phyloP scores from a whole-genome alignment of 2,797 vertebrate genomes.

The Lepilemur septentrionalis region DNA sequence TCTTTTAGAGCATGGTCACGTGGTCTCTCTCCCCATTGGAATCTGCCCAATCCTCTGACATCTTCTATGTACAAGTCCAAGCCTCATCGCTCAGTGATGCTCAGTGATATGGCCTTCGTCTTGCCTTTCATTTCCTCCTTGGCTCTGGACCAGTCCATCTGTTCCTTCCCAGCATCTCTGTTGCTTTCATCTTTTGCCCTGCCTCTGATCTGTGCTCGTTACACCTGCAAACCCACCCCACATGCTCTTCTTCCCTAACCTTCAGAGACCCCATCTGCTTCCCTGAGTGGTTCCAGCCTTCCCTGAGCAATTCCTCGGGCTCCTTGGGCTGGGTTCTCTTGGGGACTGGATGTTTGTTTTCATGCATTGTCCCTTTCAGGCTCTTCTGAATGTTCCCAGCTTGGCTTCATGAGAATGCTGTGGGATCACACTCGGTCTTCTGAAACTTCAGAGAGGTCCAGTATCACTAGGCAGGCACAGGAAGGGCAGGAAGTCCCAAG shows the following conservation, averaged over 20 bases:
- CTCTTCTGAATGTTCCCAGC: background rate
- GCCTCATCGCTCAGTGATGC: slow-evolving; percentile 21
- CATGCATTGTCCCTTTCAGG: background rate
- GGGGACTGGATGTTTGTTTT: background rate
- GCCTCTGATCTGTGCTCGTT: slow-evolving; percentile 63
- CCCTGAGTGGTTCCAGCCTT: slow-evolving; percentile 51
- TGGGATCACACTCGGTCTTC: background rate
- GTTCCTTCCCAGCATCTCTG: slow-evolving; percentile 42
- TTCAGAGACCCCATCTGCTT: slow-evolving; percentile 58
- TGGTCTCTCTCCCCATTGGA: slow-evolving; percentile 18
- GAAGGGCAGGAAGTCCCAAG: background rate
- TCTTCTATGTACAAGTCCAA: slow-evolving; percentile 49
- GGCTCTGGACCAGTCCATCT: slow-evolving; percentile 60
- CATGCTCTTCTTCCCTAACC: slow-evolving; percentile 31
- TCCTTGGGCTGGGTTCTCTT: background rate
- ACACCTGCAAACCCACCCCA: slow-evolving; percentile 56
- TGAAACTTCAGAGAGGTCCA: background rate
- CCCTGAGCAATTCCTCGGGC: background rate
- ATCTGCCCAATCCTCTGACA: slow-evolving; percentile 45
- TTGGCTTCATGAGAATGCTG: background rate
- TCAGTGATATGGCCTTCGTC: slow-evolving; percentile 45
- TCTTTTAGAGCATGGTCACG: background rate
- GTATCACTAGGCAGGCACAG: background rate
- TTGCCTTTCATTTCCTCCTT: slow-evolving; percentile 63
- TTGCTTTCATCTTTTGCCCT: slow-evolving; percentile 65